Base-by-base conservation (phyloP, 2,797 vertebrate species). In the Cynopterus sphinx region DNA sequence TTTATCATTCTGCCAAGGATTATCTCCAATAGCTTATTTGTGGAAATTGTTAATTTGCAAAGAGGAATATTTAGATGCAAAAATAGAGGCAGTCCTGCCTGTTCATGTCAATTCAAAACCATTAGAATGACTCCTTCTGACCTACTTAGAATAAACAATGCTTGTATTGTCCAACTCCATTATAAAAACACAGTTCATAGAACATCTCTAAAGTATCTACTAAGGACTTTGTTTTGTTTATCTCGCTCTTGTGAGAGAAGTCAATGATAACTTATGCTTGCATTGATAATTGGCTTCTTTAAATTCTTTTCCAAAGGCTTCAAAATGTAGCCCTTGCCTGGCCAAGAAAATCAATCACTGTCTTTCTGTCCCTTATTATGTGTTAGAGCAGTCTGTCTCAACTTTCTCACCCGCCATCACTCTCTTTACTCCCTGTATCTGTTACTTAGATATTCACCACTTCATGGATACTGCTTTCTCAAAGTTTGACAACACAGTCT, bases 221-320 rank as follows among this genome's bases (percentile, higher is more conserved):
- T 79, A 95, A 77, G 41, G 59, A 84, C 36, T 81, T 94, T 73
- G 67, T 61, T 95, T 94, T 81, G 6, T 55, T 96, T 84, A 90
- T 92, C 95, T 94, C 92, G n/a, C 65, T 95, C 33, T 95, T 88
- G 36, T 67, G 36, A 90, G 68, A 95, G 21, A 95, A 92, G 68
- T 84, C 43, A 81, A 93, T 89, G 55, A 96, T 68, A 90, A 93
- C 13, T 28, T 87, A 85, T 70, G 33, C 41, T 75, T 89, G 8
- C 53, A 83, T 31, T 83, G 43, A 46, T 91, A 86, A 75, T 0
- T 90, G 78, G 57, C 43, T 95, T 96, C 39, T 92, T 90, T 70
- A 78, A 73, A 68, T 68, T 53, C n/a, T 28, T 68, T 84, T 68
- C 39, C 55, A 63, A 55, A 16, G 9, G 51, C 12, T 55, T 91